A percentile compares a stretch with the other conserved stretches of the same genome.
phyloP scores from a whole-genome alignment of 2,797 vertebrate genomes.

The Mormyrops attenuatus region DNA sequence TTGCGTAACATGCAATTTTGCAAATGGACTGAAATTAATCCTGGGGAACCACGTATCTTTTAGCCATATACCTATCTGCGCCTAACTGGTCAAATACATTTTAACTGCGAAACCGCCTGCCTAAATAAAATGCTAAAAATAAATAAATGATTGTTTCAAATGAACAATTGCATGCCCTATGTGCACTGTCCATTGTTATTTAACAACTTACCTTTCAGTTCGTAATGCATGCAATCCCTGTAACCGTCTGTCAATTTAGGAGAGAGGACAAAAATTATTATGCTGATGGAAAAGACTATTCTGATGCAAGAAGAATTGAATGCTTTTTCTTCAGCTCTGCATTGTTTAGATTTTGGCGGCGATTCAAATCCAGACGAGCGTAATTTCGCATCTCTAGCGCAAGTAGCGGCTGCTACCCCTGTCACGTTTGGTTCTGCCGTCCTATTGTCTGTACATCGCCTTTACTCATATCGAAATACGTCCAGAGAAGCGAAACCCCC shows the following conservation, averaged over 20 bases:
- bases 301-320: background rate
- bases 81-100: background rate
- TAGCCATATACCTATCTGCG: background rate
- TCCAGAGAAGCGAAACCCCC: background rate
- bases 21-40: background rate
- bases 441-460: background rate
- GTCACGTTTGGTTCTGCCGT: background rate
- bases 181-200: background rate
- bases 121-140: background rate
- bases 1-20: background rate
- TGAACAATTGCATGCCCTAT: background rate
- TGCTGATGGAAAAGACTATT: background rate
- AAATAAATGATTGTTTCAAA: background rate
- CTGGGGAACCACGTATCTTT: background rate
- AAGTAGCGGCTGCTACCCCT: background rate
- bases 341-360: background rate
- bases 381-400: background rate
- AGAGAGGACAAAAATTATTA: background rate
- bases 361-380: background rate
- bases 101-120: background rate
- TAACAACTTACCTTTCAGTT: background rate
- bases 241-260: background rate
- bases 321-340: background rate
- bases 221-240: conserved; percentile 1
- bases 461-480: background rate